phyloP scores from a whole-genome alignment of 2,888 invertebrate genomes.

The Phorcus lineatus region DNA sequence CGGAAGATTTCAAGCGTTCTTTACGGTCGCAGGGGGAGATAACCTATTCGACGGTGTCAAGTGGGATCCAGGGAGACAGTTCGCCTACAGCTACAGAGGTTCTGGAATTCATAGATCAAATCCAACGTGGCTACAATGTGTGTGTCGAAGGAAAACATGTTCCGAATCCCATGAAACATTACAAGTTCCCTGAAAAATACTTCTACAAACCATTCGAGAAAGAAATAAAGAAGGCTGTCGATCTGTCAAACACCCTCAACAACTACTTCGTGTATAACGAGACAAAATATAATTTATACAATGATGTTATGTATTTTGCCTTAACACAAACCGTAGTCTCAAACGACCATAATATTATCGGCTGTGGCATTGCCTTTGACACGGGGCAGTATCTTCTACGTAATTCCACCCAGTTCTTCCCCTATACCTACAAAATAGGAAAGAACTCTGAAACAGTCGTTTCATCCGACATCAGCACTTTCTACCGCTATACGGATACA shows the following conservation, averaged over 20 bases:
- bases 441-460: conserved; percentile 32
- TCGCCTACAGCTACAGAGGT: conserved; percentile 2
- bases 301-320: conserved; percentile 45
- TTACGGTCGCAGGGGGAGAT: conserved; percentile 25
- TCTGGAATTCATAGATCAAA: background rate
- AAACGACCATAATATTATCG: conserved; percentile 51
- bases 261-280: conserved; percentile 43
- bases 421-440: conserved; percentile 49
- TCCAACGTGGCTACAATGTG: background rate
- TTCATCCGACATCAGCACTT: conserved; percentile 38
- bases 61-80: background rate
- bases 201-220: conserved; percentile 35
- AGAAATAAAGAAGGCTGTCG: conserved; percentile 47
- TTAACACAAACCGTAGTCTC: conserved; percentile 53
- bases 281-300: conserved; percentile 32
- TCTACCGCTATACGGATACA: conserved; percentile 36
- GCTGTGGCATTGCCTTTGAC: conserved; percentile 61
- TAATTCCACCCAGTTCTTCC: conserved; percentile 47
- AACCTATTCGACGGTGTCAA: conserved; percentile 12
- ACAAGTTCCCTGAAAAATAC: conserved; percentile 29
- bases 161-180: conserved; percentile 28
- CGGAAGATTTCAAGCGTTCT: conserved; percentile 11
- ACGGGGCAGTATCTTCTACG: conserved; percentile 37
- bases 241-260: conserved; percentile 51
- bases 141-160: background rate